These are phyloP conservation scores for Lepus timidus DNA, from an alignment of 2,113 vertebrate genomes.

Conservation along the genomic window DNA sequence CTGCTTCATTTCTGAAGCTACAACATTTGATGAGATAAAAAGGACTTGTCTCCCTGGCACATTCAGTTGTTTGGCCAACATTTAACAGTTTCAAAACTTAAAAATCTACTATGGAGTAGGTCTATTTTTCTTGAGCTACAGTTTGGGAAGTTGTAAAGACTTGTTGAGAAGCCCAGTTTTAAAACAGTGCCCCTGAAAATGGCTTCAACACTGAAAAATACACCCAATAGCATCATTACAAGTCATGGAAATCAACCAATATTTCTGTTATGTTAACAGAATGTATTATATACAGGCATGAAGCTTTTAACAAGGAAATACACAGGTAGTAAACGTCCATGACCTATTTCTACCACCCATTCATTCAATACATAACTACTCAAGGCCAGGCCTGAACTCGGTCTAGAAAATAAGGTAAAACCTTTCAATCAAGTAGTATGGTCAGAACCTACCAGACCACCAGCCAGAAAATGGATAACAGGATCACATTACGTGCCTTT, in stretches of 20 bases:
- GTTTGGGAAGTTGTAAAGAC: background rate
- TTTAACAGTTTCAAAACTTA: background rate
- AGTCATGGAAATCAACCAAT: background rate
- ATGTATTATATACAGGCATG: background rate
- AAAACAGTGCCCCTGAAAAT: background rate
- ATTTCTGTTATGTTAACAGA: background rate
- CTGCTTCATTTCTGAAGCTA: background rate
- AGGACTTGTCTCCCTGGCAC: background rate
- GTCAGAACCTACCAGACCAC: background rate
- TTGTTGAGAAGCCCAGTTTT: background rate
- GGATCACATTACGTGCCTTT: background rate
- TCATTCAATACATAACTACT: background rate
- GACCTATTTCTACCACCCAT: background rate
- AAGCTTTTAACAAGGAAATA: background rate
- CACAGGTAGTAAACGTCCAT: background rate
- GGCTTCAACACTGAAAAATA: background rate
- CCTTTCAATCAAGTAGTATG: background rate
- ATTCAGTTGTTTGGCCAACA: background rate
- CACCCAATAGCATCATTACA: background rate
- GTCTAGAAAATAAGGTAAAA: background rate
- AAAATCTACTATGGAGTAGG: background rate
- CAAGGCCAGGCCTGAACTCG: background rate
- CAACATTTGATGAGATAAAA: background rate
- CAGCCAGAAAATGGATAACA: background rate
- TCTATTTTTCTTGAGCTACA: background rate